Evolutionary conservation across 2,888 invertebrate genomes (phyloP).

Genomic region (Merodon equestris): DNA sequence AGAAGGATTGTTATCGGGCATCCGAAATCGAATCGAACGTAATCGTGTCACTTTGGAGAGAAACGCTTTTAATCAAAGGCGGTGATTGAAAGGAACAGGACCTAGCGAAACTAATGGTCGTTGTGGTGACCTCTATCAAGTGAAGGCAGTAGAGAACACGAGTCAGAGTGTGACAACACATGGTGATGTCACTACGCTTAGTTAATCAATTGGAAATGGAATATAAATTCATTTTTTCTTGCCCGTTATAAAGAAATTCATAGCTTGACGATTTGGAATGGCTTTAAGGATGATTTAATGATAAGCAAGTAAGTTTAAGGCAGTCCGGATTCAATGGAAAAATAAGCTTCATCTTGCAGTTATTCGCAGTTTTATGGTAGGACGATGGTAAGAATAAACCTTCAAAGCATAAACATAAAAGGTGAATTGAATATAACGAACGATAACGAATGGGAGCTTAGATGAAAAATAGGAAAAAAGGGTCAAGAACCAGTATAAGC

Average conservation of each 20-base stretch:
- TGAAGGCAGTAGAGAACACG: too few species aligned
- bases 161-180: conserved; percentile 38
- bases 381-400: too few species aligned
- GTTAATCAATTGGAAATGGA: conserved; percentile 53
- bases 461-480: too few species aligned
- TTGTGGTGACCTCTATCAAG: conserved; percentile 55
- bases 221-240: conserved; percentile 12
- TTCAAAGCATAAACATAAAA: neutral
- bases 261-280: too few species aligned
- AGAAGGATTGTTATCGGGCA: conserved; percentile 47
- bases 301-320: too few species aligned
- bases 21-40: conserved; percentile 44
- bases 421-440: neutral
- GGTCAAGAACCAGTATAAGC: too few species aligned
- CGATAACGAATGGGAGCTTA: too few species aligned
- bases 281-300: too few species aligned
- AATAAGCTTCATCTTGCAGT: too few species aligned
- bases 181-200: conserved; percentile 31
- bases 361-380: too few species aligned
- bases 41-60: conserved; percentile 59
- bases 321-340: too few species aligned
- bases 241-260: conserved; percentile 35
- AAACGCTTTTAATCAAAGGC: conserved; percentile 61
- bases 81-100: conserved; percentile 47
- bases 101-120: conserved; percentile 56